Evolutionary conservation across 2,888 invertebrate species (phyloP), one percentile per base, ranked within the genome.

Genomic region (Dasypogon diadema): DNA sequence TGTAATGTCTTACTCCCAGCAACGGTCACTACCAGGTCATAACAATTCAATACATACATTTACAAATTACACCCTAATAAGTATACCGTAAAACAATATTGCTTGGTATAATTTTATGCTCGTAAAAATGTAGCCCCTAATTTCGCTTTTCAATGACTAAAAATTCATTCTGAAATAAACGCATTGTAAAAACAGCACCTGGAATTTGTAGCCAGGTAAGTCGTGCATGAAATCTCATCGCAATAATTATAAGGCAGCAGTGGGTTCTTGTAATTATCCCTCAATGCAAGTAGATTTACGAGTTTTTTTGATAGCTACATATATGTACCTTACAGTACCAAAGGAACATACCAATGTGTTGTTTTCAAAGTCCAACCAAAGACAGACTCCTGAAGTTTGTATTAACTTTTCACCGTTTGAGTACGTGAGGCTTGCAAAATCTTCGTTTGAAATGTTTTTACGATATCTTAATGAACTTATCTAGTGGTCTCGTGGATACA

Each of bases 251-350:
- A 74, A 76, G 46, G 74, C 76, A 58, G 60, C 68, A 68, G 30
- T 76, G 55, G 74, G 58, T 76, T 68, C 74, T 68, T 58, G 76
- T 76, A 76, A 76, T 76, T 76, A 74, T 74, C 68, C 68, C 74
- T 73, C 68, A 75, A 75, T 75, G 54, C 48, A 48, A 60, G 58
- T 48, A 75, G 75, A 75, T 75, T 75, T 76, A 76, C 73, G 73
- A 12, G 63, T 76, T 76, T 76, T n/a, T 76, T 76, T 30, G 34
- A 54, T 54, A 30, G 54, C 16, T 18, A 21, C 34, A 24, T 22
- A 18, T 65, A 21, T 63, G 42, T 63, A 70, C 5, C 12, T n/a
- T 16, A 16, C 51, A 2, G 6, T 46, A 14, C 30, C 22, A 26
- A 16, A 22, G 70, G 30, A 18, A 54, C 54, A 48, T 46, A 60